A percentile compares a stretch with the other conserved stretches of the same genome.
These are phyloP conservation scores for Phodopus roborovskii DNA, from an alignment of 2,113 vertebrate genomes.

Conservation along the genomic window DNA sequence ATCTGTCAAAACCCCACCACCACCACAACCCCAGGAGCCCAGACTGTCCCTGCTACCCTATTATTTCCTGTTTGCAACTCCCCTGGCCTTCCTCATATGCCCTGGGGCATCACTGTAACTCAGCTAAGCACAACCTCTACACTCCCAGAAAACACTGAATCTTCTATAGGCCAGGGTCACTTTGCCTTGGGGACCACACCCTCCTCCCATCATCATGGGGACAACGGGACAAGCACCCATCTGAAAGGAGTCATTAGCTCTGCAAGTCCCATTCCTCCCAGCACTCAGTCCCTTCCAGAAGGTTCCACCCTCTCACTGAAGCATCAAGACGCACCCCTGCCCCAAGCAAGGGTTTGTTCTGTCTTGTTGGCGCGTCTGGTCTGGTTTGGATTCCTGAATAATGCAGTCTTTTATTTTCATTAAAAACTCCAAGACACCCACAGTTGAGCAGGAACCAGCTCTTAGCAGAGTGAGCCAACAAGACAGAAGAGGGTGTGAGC, in stretches of 20 bases:
- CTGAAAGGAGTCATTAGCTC: background rate
- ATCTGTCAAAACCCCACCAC: background rate
- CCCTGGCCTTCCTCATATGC: background rate
- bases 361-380: background rate
- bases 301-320: background rate
- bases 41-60: no score
- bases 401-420: slow-evolving; percentile 57
- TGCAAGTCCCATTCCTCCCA: background rate
- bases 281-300: background rate
- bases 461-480: background rate
- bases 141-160: background rate
- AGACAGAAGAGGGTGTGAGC: background rate
- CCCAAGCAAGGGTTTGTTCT: background rate
- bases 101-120: background rate
- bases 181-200: background rate
- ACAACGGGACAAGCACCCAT: background rate
- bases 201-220: background rate
- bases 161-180: background rate
- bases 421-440: slow-evolving; percentile 23
- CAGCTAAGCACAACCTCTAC: background rate
- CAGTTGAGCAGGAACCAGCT: background rate
- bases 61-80: background rate
- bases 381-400: slow-evolving; percentile 58
- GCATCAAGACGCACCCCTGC: background rate
- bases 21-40: background rate